Evolutionary conservation across 1,140 invertebrate species (phyloP).

Genomic region (Drosophila azteca): DNA sequence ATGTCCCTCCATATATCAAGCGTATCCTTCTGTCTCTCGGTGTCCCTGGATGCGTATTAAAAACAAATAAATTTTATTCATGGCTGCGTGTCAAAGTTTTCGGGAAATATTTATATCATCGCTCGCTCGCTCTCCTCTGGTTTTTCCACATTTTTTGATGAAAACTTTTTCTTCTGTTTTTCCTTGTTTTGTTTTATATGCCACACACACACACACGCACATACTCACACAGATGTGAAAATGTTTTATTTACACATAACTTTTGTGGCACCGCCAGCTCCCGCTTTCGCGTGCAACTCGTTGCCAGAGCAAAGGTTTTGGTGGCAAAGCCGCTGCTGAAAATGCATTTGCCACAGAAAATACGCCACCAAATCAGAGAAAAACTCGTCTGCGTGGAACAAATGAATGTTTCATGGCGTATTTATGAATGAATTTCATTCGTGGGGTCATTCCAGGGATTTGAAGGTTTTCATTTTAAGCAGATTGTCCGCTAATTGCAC

Average conservation of each 20-base stretch:
- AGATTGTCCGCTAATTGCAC: slow-evolving; percentile 52
- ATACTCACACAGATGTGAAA: slow-evolving; percentile 15
- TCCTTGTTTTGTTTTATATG: slow-evolving; percentile 23
- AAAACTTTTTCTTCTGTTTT: slow-evolving; percentile 24
- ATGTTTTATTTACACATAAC: slow-evolving; percentile 48
- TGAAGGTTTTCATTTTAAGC: slow-evolving; percentile 34
- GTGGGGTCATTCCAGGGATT: slow-evolving; percentile 4
- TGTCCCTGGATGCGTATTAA: slow-evolving; percentile 35
- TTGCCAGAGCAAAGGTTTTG: neutral
- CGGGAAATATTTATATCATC: slow-evolving; percentile 26
- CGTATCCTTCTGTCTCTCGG: neutral
- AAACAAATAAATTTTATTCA: slow-evolving; percentile 61
- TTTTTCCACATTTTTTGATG: slow-evolving; percentile 1
- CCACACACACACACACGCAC: neutral
- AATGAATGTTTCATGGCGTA: slow-evolving; percentile 20
- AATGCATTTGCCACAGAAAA: slow-evolving; percentile 10
- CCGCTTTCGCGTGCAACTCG: neutral
- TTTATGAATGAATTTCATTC: slow-evolving; percentile 17
- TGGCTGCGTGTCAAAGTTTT: slow-evolving; percentile 56
- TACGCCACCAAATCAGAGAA: no score
- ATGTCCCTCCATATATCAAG: no score
- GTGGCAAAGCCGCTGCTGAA: slow-evolving; percentile 27
- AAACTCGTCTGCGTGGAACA: neutral
- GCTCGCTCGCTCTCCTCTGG: neutral
- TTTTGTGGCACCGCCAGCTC: slow-evolving; percentile 4